A percentile compares a stretch with the other conserved stretches of the same genome.
These are phyloP conservation scores for Sitobion miscanthi DNA, from an alignment of 1,140 invertebrate species.

Conservation along the genomic window DNA sequence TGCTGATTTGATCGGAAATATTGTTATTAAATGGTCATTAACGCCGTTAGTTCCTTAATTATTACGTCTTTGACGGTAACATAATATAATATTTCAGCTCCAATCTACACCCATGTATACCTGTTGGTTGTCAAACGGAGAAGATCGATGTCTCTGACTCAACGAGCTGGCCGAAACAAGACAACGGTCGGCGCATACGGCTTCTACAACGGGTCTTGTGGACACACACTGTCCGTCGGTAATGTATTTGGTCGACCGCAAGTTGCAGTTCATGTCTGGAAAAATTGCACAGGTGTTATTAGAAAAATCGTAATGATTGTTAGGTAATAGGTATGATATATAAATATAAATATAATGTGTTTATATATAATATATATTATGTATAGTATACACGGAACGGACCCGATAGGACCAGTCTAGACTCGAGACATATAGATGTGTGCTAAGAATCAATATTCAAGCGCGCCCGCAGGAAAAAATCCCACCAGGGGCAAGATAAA, in stretches of 20 bases:
- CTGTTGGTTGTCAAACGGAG: background rate
- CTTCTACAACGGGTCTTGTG: slow-evolving; percentile 57
- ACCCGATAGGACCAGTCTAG: too few species aligned
- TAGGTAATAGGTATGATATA: too few species aligned
- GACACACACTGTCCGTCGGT: slow-evolving; percentile 59
- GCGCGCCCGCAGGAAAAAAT: too few species aligned
- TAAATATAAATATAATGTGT: too few species aligned
- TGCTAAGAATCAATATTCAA: background rate
- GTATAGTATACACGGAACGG: background rate
- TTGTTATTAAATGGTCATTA: too few species aligned
- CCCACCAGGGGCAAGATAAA: too few species aligned
- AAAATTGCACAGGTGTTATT: background rate
- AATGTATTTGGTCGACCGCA: slow-evolving; percentile 57
- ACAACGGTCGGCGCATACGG: slow-evolving; percentile 59
- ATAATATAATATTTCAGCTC: background rate
- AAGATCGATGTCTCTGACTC: background rate
- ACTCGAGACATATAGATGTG: background rate
- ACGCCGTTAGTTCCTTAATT: too few species aligned
- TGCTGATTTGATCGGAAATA: too few species aligned
- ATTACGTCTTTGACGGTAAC: background rate
- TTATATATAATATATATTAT: too few species aligned
- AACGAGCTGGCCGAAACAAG: background rate
- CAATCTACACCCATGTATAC: background rate
- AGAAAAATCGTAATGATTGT: background rate
- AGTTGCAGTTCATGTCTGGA: slow-evolving; percentile 53